A percentile compares a stretch with the other conserved stretches of the same genome.
Conservation (phyloP, 2,888 invertebrate genomes). For the Drosophila paranaensis region DNA sequence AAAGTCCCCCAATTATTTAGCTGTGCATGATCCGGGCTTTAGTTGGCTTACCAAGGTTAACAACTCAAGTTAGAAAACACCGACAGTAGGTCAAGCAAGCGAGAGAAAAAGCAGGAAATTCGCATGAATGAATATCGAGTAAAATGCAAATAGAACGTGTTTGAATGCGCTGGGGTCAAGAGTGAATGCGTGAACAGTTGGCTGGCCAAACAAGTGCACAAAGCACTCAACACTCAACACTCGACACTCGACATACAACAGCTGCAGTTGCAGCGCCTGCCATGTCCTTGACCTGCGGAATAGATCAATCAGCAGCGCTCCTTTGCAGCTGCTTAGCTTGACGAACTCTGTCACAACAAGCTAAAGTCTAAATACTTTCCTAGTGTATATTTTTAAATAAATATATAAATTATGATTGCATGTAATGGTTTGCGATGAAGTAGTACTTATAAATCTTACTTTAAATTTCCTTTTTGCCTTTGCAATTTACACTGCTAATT, state of each 20-base stretch:
- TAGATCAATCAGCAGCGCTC: constrained; percentile 1
- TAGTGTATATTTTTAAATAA: too few species aligned
- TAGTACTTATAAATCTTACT: background rate
- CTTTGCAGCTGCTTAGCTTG: background rate
- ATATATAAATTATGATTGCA: too few species aligned
- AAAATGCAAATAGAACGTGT: constrained; percentile 38
- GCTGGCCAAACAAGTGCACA: constrained; percentile 50
- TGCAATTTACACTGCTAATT: constrained; percentile 21
- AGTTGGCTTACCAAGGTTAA: background rate
- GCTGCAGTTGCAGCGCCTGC: constrained; percentile 6
- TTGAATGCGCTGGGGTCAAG: constrained; percentile 38
- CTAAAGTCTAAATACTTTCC: background rate
- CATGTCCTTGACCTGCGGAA: constrained; percentile 15
- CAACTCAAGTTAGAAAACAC: background rate
- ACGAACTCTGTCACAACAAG: background rate
- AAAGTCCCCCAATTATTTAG: background rate
- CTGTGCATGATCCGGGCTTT: background rate
- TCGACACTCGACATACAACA: background rate
- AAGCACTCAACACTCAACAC: constrained; percentile 9
- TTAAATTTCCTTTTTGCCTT: constrained; percentile 3
- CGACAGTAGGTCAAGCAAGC: constrained; percentile 5
- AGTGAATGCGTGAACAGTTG: constrained; percentile 54
- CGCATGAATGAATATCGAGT: constrained; percentile 21
- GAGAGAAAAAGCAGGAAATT: background rate
- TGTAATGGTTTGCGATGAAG: too few species aligned